Evolutionary conservation across 2,888 invertebrate species (phyloP), one percentile per base, ranked within the genome.

Genomic region (Scaptomyza flava): DNA sequence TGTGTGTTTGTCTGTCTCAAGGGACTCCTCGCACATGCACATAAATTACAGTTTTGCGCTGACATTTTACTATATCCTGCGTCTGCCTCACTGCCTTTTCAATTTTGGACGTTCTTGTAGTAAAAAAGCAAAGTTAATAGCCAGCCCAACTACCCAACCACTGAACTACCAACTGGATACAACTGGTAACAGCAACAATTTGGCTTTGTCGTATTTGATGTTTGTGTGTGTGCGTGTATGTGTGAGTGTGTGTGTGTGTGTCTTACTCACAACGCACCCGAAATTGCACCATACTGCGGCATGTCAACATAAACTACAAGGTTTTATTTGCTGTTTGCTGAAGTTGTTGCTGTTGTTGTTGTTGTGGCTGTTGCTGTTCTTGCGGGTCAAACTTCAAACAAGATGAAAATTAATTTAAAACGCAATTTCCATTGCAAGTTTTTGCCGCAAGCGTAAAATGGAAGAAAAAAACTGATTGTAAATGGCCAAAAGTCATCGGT

Each of bases 1-100:
- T 61, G 12, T 53, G 23, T 43, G 57, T 23, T 43, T 62, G 43
- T 41, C 36, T 20, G 43, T 72, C 68, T 60, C 46, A 36, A 51
- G 58, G 64, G 45, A 67, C 42, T 58, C 17, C 72, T 60, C 82
- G 73, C 85, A 79, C 80, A 81, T 72, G 84, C 71, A 87, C 89
- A 86, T 89, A 89, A 89, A 86, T 86, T 87, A 89, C 89, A 81
- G 70, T 87, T 87, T 86, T 89, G 78, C 85, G 85, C 89, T 87
- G 85, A 87, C 89, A 88, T 79, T 87, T 87, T 88, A 86, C 87
- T 83, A 86, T 88, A 87, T 75, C 70, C 77, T 65, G 66, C 75
- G 74, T 72, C 66, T 63, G 79, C 71, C 75, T 79, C 60, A 60
- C 80, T 85, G 85, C 69, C 86, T 78, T 86, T 82, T 86, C 83